These are phyloP conservation scores for Diplosoma virens DNA, from an alignment of 23 tunicate genomes.

Conservation along the genomic window DNA sequence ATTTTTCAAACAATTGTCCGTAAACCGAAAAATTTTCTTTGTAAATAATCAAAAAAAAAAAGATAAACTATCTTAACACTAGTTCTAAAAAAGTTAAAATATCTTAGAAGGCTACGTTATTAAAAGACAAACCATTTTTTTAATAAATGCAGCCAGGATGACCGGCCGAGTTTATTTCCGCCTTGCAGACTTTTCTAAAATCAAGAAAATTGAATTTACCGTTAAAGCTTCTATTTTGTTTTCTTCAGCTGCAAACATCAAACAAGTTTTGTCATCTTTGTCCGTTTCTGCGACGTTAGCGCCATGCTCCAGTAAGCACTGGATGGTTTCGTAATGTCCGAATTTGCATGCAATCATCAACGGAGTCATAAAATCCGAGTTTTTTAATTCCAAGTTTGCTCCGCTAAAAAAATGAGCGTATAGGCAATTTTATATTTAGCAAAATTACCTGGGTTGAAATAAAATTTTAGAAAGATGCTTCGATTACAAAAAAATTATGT, in stretches of 20 bases:
- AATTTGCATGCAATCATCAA: slow-evolving; percentile 66
- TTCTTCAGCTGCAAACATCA: slow-evolving; percentile 96
- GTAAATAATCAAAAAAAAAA: too few species aligned
- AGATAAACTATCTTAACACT: too few species aligned
- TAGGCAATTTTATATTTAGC: not conserved
- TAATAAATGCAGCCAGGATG: too few species aligned
- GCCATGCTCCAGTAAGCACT: slow-evolving; percentile 53
- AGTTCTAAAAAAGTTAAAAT: too few species aligned
- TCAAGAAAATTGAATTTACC: slow-evolving; percentile 8
- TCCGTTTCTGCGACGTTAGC: slow-evolving; percentile 95
- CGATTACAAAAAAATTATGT: not conserved
- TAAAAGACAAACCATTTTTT: too few species aligned
- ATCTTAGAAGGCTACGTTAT: too few species aligned
- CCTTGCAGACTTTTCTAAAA: not conserved
- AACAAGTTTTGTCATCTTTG: slow-evolving; percentile 88
- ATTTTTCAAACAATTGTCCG: too few species aligned
- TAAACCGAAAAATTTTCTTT: too few species aligned
- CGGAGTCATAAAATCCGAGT: slow-evolving; percentile 79
- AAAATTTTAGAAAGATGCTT: not conserved
- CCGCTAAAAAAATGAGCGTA: slow-evolving; percentile 30
- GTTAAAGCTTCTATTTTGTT: slow-evolving; percentile 67
- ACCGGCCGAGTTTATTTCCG: too few species aligned
- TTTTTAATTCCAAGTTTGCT: slow-evolving; percentile 79
- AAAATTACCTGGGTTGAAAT: not conserved
- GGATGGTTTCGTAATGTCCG: slow-evolving; percentile 83